A percentile compares a stretch with the other conserved stretches of the same genome.
Evolutionary conservation across 2,113 vertebrate species (phyloP).

Genomic region (Actenoides lindsayi): DNA sequence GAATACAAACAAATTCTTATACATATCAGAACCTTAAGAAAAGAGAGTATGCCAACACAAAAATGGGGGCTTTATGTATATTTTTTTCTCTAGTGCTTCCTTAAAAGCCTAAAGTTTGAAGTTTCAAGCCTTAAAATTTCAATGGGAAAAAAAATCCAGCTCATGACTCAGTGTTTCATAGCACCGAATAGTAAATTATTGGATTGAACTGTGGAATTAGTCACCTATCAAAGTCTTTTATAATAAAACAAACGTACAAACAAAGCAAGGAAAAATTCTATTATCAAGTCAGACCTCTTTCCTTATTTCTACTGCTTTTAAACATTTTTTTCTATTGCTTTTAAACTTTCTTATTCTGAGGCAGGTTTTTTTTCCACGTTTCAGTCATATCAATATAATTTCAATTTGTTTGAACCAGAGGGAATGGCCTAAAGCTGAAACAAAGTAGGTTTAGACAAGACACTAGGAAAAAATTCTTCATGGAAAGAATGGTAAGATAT

Average conservation of each 20-base stretch:
- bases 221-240: not conserved
- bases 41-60: not conserved
- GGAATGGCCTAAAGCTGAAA: too few species aligned
- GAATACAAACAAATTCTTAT: not conserved
- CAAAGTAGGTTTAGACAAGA: too few species aligned
- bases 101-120: not conserved
- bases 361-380: not conserved
- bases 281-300: not conserved
- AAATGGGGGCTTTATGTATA: not conserved
- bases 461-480: too few species aligned
- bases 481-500: too few species aligned
- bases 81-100: not conserved
- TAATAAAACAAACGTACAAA: not conserved
- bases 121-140: not conserved
- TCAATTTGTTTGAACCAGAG: too few species aligned
- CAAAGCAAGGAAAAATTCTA: not conserved
- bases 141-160: not conserved
- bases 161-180: not conserved
- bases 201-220: not conserved
- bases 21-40: not conserved
- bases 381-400: not conserved
- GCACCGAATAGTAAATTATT: not conserved
- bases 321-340: not conserved
- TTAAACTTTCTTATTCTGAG: not conserved
- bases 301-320: not conserved